A percentile compares a stretch with the other conserved stretches of the same genome.
phyloP scores from a whole-genome alignment of 2,113 vertebrate species.

The Oreochromis aureus region DNA sequence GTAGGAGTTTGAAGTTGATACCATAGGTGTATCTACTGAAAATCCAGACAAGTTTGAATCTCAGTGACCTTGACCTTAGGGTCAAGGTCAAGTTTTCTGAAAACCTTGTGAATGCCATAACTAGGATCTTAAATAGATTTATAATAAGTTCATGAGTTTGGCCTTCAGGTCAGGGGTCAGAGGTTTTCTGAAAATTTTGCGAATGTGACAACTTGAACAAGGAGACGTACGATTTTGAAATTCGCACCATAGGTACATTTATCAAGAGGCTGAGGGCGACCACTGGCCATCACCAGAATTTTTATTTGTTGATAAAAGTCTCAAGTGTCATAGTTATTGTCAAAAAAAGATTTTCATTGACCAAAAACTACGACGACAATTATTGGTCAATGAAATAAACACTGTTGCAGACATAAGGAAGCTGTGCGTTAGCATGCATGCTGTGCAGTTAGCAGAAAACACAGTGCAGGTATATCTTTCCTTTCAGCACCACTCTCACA shows the following conservation, averaged over 20 bases:
- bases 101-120: not conserved
- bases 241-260: not conserved
- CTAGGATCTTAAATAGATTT: not conserved
- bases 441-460: not conserved
- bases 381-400: not conserved
- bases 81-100: not conserved
- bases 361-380: not conserved
- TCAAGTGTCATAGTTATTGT: not conserved
- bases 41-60: not conserved
- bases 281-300: not conserved
- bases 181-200: not conserved
- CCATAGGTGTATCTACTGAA: not conserved
- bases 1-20: not conserved
- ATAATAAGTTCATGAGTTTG: not conserved
- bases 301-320: not conserved
- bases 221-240: not conserved
- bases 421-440: not conserved
- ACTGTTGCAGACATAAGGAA: not conserved
- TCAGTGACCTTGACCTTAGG: not conserved
- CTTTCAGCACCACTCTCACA: not conserved
- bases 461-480: not conserved
- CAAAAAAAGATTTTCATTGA: not conserved
- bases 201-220: fast-evolving
- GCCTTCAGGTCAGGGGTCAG: not conserved
- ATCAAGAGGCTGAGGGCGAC: fast-evolving